Evolutionary conservation across 2,797 vertebrate species (phyloP), one percentile per base, ranked within the genome.

Genomic region (Hoplostethus atlanticus): DNA sequence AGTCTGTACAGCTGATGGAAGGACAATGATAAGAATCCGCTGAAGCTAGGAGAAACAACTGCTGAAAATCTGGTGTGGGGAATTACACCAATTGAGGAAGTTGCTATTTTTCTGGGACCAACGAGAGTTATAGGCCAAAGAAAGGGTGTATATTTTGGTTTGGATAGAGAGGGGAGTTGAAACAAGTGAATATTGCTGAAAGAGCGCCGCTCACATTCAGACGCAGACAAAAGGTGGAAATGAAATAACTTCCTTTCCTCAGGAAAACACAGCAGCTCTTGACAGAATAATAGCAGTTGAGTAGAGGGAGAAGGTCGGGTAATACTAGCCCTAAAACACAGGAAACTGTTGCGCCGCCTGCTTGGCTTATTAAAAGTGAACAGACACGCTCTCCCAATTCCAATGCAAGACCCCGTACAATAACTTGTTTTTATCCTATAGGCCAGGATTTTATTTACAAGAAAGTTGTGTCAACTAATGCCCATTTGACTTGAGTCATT

Each of bases 191-290:
- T 99, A 99, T 98, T 98, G 97, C 98, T 97, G 97, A 98, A 96
- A 96, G 97, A 97, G 96, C 97, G 96, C 90, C 96, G 95, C 94
- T 97, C 95, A 84, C 97, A 97, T 97, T 97, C 95, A 97, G 90
- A 89, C 93, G 50, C 87, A 94, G 96, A 99, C 98, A 99, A 99
- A 99, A 96, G 97, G 96, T 97, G 98, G 98, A 99, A 99, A 98
- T 99, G 97, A 98, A 98, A 97, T 96, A 96, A 98, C 96, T 97
- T 99, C 97, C 98, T 97, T 96, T 96, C 89, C 57, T 34, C 88
- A 94, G 95, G 94, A 96, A 96, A 94, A 93, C 94, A 94, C 88
- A 77, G 93, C 83, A 93, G 95, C 96, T 97, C 96, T 95, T 93
- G 96, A 97, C 96, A 97, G 96, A 98, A 98, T 97, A 98, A 99